phyloP scores from a whole-genome alignment of 2,113 vertebrate genomes.

The Chloebia gouldiae region DNA sequence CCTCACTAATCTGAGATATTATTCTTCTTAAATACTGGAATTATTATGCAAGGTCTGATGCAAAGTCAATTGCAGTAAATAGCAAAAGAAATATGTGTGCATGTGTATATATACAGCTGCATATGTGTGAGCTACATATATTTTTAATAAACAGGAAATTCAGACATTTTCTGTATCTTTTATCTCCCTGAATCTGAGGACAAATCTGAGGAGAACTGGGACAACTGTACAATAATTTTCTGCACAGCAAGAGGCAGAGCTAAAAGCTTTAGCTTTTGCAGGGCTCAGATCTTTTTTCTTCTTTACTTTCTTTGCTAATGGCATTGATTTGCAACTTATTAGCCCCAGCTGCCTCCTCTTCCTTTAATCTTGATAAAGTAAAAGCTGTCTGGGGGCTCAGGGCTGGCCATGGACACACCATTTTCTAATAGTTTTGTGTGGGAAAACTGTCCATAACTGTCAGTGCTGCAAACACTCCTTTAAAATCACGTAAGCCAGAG shows the following conservation, averaged over 20 bases:
- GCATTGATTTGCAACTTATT: constrained; percentile 37
- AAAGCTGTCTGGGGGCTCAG: neutral
- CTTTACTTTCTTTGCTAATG: constrained; percentile 3
- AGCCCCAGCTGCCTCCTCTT: constrained; percentile 5
- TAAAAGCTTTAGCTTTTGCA: neutral
- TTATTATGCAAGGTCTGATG: neutral
- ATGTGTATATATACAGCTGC: neutral
- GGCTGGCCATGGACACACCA: neutral
- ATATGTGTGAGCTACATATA: neutral
- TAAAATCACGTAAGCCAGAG: neutral
- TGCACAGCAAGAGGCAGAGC: neutral
- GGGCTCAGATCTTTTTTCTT: neutral
- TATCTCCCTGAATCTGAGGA: neutral
- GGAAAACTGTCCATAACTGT: constrained; percentile 5
- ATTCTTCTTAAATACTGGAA: neutral
- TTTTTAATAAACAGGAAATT: neutral
- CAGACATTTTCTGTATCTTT: neutral
- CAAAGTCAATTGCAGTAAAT: neutral
- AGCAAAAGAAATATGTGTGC: neutral
- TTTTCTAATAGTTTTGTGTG: constrained; percentile 28
- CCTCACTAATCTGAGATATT: neutral
- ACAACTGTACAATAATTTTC: neutral
- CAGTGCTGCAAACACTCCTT: constrained; percentile 15
- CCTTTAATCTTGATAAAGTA: constrained; percentile 32
- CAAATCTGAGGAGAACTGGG: neutral